phyloP scores from a whole-genome alignment of 2,888 invertebrate species.

The Rhingia campestris region DNA sequence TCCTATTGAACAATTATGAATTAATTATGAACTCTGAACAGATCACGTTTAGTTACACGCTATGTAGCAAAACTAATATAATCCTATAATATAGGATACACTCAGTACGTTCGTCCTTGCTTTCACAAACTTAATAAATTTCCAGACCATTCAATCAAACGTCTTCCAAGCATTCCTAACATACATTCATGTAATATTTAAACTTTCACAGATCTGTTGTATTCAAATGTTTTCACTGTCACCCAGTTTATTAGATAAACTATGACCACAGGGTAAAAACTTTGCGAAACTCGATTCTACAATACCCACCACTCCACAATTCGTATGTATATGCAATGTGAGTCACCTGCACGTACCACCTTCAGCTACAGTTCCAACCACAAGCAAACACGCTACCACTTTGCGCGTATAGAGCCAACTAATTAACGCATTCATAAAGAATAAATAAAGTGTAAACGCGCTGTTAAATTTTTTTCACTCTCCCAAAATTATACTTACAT shows the following conservation, averaged over 20 bases:
- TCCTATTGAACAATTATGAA: too few relatives aligned
- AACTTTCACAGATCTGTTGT: conserved; percentile 8
- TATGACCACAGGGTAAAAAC: conserved; percentile 2
- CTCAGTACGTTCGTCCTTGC: too few relatives aligned
- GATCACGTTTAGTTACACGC: too few relatives aligned
- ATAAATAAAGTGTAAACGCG: conserved; percentile 55
- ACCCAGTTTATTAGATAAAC: conserved; percentile 6
- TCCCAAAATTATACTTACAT: conserved; percentile 28
- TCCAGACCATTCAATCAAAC: too few relatives aligned
- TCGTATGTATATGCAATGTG: conserved; percentile 28
- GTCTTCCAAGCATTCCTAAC: too few relatives aligned
- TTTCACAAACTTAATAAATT: too few relatives aligned
- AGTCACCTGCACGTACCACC: conserved; percentile 3
- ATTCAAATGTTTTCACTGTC: neutral
- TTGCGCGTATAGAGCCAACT: conserved; percentile 55
- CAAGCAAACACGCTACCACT: conserved; percentile 43
- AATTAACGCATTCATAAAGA: conserved; percentile 72
- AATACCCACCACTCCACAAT: conserved; percentile 2
- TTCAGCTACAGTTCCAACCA: conserved; percentile 45
- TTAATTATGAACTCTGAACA: too few relatives aligned
- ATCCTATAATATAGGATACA: too few relatives aligned
- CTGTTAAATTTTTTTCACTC: conserved; percentile 31
- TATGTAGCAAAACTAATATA: too few relatives aligned
- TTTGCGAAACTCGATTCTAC: conserved; percentile 1
- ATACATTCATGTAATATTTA: conserved; percentile 1